Percentiles rank a stretch among this genome's conserved stretches.
Evolutionary conservation across 1,140 invertebrate species (phyloP).

Genomic region (Drosophila arawakana): DNA sequence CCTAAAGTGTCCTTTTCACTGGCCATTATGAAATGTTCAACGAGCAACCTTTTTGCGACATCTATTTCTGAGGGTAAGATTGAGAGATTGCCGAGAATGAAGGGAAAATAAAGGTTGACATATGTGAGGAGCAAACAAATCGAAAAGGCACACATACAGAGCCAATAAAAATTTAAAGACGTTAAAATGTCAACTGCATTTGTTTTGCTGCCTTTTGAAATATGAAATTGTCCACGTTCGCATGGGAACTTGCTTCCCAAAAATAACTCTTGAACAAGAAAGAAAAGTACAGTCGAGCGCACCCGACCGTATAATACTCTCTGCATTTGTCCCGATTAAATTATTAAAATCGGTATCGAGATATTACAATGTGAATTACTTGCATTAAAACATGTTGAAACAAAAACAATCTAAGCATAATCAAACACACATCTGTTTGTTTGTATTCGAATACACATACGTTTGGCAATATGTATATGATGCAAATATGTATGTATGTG

Average conservation of each 20-base stretch:
- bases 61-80: not conserved
- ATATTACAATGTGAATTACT: too few relatives aligned
- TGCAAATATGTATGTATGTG: too few relatives aligned
- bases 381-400: too few relatives aligned
- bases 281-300: too few relatives aligned
- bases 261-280: slow-evolving; percentile 44
- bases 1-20: slow-evolving; percentile 69
- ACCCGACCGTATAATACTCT: too few relatives aligned
- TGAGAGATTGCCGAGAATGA: not conserved
- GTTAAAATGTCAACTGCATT: slow-evolving; percentile 79
- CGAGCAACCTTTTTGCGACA: slow-evolving; percentile 37
- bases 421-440: too few relatives aligned
- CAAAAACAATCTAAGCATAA: too few relatives aligned
- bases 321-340: too few relatives aligned
- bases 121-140: slow-evolving; percentile 56
- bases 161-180: slow-evolving; percentile 78
- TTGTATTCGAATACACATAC: too few relatives aligned
- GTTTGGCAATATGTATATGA: too few relatives aligned
- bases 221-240: slow-evolving; percentile 66
- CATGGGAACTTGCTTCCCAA: slow-evolving; percentile 18
- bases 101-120: not conserved
- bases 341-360: too few relatives aligned
- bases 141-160: slow-evolving; percentile 59
- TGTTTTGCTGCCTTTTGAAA: slow-evolving; percentile 60
- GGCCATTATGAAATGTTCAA: slow-evolving; percentile 56